Conservation (phyloP, 2,888 invertebrate genomes). For the Patella ulyssiponensis region DNA sequence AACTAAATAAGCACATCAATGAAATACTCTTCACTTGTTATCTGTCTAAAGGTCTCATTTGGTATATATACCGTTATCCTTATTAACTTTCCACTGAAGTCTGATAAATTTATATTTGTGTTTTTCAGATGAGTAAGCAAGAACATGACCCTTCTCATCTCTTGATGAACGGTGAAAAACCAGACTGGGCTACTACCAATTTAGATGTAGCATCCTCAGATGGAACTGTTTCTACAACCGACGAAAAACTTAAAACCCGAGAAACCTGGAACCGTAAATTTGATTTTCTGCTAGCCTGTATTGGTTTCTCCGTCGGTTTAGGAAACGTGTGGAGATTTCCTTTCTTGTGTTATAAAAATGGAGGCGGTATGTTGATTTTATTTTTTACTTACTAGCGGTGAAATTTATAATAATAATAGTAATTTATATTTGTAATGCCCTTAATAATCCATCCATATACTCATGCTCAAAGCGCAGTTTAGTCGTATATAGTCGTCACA, state of each 20-base stretch:
- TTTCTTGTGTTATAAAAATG: constrained; percentile 71
- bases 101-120: background rate
- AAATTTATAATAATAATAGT: background rate
- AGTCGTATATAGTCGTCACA: no score
- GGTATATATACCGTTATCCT: no score
- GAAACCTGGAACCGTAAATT: constrained; percentile 60
- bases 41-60: no score
- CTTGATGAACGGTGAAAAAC: constrained; percentile 22
- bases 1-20: no score
- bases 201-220: constrained; percentile 22
- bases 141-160: constrained; percentile 10
- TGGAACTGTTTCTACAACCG: constrained; percentile 12
- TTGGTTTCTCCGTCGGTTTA: constrained; percentile 54
- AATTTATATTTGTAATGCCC: background rate
- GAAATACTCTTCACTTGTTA: no score
- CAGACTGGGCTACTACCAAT: constrained; percentile 25
- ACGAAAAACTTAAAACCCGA: constrained; percentile 43
- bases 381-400: background rate
- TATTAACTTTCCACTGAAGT: no score
- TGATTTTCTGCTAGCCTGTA: constrained; percentile 59
- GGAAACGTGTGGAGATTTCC: constrained; percentile 77
- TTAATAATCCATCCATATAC: no score
- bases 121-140: constrained; percentile 16
- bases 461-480: no score
- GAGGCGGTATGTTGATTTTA: constrained; percentile 47